Evolutionary conservation across 2,113 vertebrate species (phyloP).

Genomic region (Turdus rufiventris): DNA sequence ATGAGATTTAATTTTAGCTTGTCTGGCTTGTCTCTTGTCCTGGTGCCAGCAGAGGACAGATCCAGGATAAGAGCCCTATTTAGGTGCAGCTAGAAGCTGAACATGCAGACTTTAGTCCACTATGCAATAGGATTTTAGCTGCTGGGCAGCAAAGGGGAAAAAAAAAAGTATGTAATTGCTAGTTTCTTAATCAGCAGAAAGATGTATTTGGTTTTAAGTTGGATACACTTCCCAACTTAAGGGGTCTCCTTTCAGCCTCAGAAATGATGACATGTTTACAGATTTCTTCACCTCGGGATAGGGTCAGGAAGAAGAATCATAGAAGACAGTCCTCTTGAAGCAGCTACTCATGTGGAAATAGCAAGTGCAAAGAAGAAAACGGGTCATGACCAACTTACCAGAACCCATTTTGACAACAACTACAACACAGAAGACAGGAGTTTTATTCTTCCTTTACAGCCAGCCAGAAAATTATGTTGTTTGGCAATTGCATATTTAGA

Average conservation of each 20-base stretch:
- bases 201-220: neutral
- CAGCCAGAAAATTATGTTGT: neutral
- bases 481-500: neutral
- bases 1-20: neutral
- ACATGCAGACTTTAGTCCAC: neutral
- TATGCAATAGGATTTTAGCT: neutral
- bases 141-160: neutral
- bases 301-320: neutral
- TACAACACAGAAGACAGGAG: neutral
- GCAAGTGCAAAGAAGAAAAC: neutral
- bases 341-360: constrained; percentile 4
- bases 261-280: neutral
- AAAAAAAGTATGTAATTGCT: neutral
- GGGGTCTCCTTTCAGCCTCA: neutral
- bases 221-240: neutral
- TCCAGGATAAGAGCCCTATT: neutral
- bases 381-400: neutral
- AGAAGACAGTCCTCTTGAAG: neutral
- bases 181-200: neutral
- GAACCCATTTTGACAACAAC: neutral
- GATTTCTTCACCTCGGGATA: neutral
- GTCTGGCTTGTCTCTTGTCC: neutral
- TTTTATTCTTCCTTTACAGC: neutral
- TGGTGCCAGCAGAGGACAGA: neutral
- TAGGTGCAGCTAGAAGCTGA: neutral